Conservation (phyloP, 2,113 vertebrate species). For the Phyllostomus hastatus region DNA sequence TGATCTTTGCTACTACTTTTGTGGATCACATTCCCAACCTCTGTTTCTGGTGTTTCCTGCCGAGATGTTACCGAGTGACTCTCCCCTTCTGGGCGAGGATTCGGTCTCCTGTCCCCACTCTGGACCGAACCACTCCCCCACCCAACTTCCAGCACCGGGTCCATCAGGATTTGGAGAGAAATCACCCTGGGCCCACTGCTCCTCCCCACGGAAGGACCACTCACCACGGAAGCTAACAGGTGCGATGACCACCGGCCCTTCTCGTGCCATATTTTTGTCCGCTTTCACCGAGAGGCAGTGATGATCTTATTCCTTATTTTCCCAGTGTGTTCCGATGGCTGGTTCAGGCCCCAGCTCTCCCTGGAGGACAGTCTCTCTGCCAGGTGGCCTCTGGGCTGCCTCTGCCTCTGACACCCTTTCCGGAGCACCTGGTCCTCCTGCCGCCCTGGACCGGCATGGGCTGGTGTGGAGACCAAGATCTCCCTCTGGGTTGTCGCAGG, state of each 20-base stretch:
- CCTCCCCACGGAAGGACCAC: too few species aligned
- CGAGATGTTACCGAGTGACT: fast-evolving
- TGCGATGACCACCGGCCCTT: fast-evolving
- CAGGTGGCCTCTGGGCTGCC: too few species aligned
- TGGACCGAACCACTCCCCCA: fast-evolving
- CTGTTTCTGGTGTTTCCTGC: not conserved
- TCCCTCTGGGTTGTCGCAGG: fast-evolving
- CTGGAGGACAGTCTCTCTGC: fast-evolving
- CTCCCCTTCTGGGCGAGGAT: not conserved
- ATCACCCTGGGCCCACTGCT: too few species aligned
- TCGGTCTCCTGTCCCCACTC: not conserved
- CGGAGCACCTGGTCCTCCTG: not conserved
- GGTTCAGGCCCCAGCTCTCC: not conserved
- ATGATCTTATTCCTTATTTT: not conserved
- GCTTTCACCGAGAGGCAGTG: not conserved
- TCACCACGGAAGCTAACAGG: not conserved
- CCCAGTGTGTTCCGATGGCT: not conserved
- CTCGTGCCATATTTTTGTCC: not conserved
- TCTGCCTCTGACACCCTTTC: too few species aligned
- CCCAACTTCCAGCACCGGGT: not conserved
- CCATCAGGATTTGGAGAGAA: not conserved
- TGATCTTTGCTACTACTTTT: not conserved
- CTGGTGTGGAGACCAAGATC: not conserved
- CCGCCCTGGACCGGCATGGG: fast-evolving
- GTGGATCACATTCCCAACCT: too few species aligned